Conservation (phyloP, 1,140 invertebrate species). For the Eubasilissa regina region DNA sequence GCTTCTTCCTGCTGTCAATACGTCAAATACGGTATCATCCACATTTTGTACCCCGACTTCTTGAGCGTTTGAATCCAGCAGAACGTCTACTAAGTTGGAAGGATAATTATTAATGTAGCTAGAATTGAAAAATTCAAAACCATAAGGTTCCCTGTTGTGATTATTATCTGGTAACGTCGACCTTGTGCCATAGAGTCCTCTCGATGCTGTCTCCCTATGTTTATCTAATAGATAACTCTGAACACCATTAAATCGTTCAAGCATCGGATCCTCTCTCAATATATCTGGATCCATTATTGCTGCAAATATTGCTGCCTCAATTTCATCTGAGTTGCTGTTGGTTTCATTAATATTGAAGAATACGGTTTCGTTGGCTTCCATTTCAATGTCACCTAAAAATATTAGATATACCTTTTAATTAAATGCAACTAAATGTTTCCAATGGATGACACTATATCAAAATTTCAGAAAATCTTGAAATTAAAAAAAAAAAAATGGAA, state of each 20-base stretch:
- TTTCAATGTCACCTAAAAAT: slow-evolving; percentile 21
- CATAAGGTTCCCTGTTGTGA: not conserved
- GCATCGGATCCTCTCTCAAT: slow-evolving; percentile 36
- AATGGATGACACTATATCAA: too few relatives aligned
- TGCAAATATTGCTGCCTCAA: slow-evolving; percentile 43
- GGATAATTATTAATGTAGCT: slow-evolving; percentile 19
- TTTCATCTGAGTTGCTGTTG: slow-evolving; percentile 8
- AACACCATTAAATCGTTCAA: slow-evolving; percentile 35
- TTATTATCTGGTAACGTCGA: slow-evolving; percentile 5
- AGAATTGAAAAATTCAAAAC: slow-evolving; percentile 26
- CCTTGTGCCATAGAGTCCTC: not conserved
- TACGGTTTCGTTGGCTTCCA: not conserved
- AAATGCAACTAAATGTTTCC: too few relatives aligned
- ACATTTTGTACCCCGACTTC: slow-evolving; percentile 45
- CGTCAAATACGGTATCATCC: slow-evolving; percentile 42
- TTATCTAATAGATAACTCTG: slow-evolving; percentile 43
- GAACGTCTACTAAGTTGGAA: slow-evolving; percentile 46
- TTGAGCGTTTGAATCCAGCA: slow-evolving; percentile 43
- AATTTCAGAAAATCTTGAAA: too few relatives aligned
- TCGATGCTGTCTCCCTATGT: slow-evolving; percentile 14
- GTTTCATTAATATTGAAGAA: not conserved
- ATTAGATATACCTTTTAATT: not conserved
- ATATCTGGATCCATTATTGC: slow-evolving; percentile 49
- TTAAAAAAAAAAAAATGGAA: too few relatives aligned
- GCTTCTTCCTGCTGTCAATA: slow-evolving; percentile 34